Percentiles rank a stretch among this genome's conserved stretches.
Evolutionary conservation across 2,888 invertebrate species (phyloP).

Genomic region (Agrochola litura): DNA sequence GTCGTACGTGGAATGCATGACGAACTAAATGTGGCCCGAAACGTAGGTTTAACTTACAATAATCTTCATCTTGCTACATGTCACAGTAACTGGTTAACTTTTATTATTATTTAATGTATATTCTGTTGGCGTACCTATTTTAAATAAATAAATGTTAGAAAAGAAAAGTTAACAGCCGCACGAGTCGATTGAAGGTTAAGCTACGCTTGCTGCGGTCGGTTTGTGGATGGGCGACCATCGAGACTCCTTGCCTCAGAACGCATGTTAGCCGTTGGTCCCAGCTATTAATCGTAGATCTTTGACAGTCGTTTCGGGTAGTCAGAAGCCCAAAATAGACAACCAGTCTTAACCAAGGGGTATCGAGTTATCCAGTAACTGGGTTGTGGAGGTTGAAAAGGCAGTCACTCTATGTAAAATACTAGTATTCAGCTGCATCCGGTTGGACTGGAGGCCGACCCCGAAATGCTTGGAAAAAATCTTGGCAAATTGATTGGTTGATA

Average conservation of each 20-base stretch:
- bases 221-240: background rate
- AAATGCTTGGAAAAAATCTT: no score
- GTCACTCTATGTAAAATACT: background rate
- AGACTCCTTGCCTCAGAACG: background rate
- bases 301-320: no score
- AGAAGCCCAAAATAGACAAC: no score
- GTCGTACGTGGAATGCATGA: constrained; percentile 43
- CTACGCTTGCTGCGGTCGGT: background rate
- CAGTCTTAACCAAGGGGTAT: no score
- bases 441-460: background rate
- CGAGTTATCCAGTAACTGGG: background rate
- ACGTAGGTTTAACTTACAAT: constrained; percentile 6
- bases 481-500: background rate
- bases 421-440: background rate
- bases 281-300: background rate
- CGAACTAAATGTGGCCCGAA: constrained; percentile 9
- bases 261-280: background rate
- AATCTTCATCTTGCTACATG: constrained; percentile 1
- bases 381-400: background rate
- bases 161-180: background rate
- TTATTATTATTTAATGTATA: no score
- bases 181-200: background rate
- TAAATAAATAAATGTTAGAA: background rate
- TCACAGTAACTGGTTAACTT: background rate
- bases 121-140: no score